Conservation (phyloP, 2,888 invertebrate genomes). For the Lottia scabra region DNA sequence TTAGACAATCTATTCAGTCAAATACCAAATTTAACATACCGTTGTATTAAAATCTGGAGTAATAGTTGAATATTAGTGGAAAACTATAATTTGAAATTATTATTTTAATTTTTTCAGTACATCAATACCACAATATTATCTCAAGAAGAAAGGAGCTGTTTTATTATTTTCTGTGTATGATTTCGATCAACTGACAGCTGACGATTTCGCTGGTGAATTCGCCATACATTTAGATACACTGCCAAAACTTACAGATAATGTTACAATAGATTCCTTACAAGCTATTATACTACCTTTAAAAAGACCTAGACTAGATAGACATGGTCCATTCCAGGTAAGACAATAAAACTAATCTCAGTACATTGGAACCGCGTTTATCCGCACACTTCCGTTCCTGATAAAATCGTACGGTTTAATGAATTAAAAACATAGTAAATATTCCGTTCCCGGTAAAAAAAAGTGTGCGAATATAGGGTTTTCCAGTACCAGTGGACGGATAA, state of each 20-base stretch:
- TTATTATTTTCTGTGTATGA: constrained; percentile 56
- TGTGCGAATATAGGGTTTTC: too few relatives aligned
- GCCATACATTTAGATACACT: constrained; percentile 48
- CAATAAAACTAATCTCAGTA: not conserved
- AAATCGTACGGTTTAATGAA: too few relatives aligned
- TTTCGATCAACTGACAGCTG: constrained; percentile 50
- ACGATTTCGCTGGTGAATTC: constrained; percentile 64
- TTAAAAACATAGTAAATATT: too few relatives aligned
- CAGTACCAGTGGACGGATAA: too few relatives aligned
- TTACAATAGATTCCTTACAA: constrained; percentile 50
- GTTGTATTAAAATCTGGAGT: too few relatives aligned
- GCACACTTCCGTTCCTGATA: too few relatives aligned
- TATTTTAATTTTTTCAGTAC: constrained; percentile 42
- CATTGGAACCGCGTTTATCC: too few relatives aligned
- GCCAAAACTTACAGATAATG: constrained; percentile 37
- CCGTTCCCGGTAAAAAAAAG: too few relatives aligned
- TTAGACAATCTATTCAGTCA: too few relatives aligned
- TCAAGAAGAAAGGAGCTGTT: constrained; percentile 46
- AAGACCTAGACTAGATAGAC: constrained; percentile 37
- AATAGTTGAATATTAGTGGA: too few relatives aligned
- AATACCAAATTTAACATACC: too few relatives aligned
- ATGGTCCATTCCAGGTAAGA: constrained; percentile 54
- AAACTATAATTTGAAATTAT: too few relatives aligned
- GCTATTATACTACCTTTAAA: constrained; percentile 58
- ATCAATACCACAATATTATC: constrained; percentile 46